Conservation (phyloP, 2,888 invertebrate genomes). For the Entomobrya proxima region DNA sequence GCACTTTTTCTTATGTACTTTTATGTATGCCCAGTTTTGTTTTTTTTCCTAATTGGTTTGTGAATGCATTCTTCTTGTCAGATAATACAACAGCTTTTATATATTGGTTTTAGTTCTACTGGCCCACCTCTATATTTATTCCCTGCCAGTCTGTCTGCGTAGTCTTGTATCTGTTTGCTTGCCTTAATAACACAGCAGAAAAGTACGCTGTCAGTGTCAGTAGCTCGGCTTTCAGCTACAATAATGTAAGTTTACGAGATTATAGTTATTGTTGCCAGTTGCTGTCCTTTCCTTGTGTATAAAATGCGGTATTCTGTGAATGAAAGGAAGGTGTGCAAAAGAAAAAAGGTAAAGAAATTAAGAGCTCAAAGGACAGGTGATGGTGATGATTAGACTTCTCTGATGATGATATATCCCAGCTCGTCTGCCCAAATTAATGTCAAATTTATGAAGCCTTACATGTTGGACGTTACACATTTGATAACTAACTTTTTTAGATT, state of each 20-base stretch:
- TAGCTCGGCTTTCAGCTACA: neutral
- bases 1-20: too few relatives aligned
- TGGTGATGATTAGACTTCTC: slow-evolving; percentile 46
- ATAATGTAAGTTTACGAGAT: slow-evolving; percentile 18
- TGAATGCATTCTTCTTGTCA: too few relatives aligned
- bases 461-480: neutral
- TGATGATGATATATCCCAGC: neutral
- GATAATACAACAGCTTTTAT: too few relatives aligned
- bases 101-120: too few relatives aligned
- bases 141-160: too few relatives aligned
- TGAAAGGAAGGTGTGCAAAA: slow-evolving; percentile 5
- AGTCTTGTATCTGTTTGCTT: neutral
- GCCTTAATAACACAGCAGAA: neutral
- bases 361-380: slow-evolving; percentile 58
- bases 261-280: slow-evolving; percentile 23
- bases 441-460: slow-evolving; percentile 23
- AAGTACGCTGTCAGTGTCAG: neutral
- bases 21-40: too few relatives aligned
- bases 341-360: slow-evolving; percentile 39
- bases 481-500: neutral
- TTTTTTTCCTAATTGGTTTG: too few relatives aligned
- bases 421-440: slow-evolving; percentile 12
- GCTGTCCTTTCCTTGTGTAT: neutral
- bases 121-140: too few relatives aligned
- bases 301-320: neutral